Percentiles rank a stretch among this genome's conserved stretches.
These are phyloP conservation scores for Latheticus oryzae DNA, from an alignment of 2,888 invertebrate genomes.

Conservation along the genomic window DNA sequence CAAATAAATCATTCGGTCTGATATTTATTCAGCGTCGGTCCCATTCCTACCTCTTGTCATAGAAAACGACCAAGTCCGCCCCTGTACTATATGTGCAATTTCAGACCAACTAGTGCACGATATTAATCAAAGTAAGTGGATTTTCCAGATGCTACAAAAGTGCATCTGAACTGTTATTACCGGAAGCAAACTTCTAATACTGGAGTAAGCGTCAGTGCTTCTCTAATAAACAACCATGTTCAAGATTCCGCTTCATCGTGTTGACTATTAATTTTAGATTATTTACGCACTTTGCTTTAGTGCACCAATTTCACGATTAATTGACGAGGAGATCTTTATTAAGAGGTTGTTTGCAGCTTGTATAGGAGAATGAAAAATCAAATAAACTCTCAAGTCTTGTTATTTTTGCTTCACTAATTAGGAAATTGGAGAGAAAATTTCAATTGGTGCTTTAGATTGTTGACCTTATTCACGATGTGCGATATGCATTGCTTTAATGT, in stretches of 20 bases:
- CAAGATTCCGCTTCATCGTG: too few relatives aligned
- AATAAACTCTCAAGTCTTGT: constrained; percentile 30
- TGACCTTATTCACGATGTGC: too few relatives aligned
- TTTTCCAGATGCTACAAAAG: constrained; percentile 29
- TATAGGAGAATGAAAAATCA: constrained; percentile 33
- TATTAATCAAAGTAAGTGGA: constrained; percentile 39
- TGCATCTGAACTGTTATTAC: constrained; percentile 20
- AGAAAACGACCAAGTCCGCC: constrained; percentile 39
- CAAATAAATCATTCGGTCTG: constrained; percentile 51
- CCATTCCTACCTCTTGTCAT: constrained; percentile 32
- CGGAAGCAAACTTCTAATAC: constrained; percentile 8
- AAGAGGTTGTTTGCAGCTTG: constrained; percentile 13
- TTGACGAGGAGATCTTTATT: constrained; percentile 11
- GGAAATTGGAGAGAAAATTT: too few relatives aligned
- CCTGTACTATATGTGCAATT: constrained; percentile 35
- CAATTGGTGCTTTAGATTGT: too few relatives aligned
- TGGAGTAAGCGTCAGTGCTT: constrained; percentile 3
- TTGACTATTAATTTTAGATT: constrained; percentile 10
- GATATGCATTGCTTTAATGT: too few relatives aligned
- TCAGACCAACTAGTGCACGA: constrained; percentile 18
- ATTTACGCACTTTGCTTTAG: constrained; percentile 16
- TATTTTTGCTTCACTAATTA: too few relatives aligned
- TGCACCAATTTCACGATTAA: constrained; percentile 18
- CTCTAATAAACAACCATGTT: too few relatives aligned
- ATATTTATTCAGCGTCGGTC: constrained; percentile 44